Base-by-base conservation (phyloP, 2,888 invertebrate genomes). In the Sinopyrophorus schimmeli region DNA sequence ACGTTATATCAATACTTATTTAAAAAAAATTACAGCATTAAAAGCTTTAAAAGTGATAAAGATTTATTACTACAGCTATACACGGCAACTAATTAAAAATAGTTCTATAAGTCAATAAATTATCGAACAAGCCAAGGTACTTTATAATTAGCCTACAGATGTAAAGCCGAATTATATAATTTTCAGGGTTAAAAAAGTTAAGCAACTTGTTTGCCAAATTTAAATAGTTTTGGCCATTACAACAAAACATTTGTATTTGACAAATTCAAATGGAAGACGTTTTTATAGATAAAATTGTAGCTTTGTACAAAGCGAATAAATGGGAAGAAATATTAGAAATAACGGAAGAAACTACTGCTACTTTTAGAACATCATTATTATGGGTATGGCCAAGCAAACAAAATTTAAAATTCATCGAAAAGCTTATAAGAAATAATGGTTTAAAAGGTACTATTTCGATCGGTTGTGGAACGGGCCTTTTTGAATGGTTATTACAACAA, bases 401-500 rank as follows among this genome's bases (percentile, higher is more conserved):
- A 1, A 84, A 86, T 68, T 77, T 89, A 32, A 55, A 63, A 5
- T 84, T 83, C 65, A 69, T 89, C 0, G 73, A 76, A 55, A 59
- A 70, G 3, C 64, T 75, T 32, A 62, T 86, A 37, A 48, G 57
- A 10, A 65, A 75, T 20, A 65, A 78, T 10, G 55, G 73, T 3
- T 74, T 83, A 56, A 64, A 69, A 3, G 74, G 74, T 15, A 70
- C 89, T 23, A 68, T 83, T 43, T 89, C 89, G 57, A 72, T 91
- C 20, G 90, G 90, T 1, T 90, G 90, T 67, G 90, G 91, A 7
- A 84, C 83, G 54, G 90, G 90, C 1, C 73, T 91, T n/a, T 74
- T 91, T 17, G 91, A 91, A 70, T 90, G 90, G 89, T 80, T 90
- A 56, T 73, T 91, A 31, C 74, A 74, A 27, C 73, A 81, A 69